Percentiles rank a stretch among this genome's conserved stretches.
Conservation (phyloP, 64 coral and sea anemone species). For the Actinia tenebrosa region DNA sequence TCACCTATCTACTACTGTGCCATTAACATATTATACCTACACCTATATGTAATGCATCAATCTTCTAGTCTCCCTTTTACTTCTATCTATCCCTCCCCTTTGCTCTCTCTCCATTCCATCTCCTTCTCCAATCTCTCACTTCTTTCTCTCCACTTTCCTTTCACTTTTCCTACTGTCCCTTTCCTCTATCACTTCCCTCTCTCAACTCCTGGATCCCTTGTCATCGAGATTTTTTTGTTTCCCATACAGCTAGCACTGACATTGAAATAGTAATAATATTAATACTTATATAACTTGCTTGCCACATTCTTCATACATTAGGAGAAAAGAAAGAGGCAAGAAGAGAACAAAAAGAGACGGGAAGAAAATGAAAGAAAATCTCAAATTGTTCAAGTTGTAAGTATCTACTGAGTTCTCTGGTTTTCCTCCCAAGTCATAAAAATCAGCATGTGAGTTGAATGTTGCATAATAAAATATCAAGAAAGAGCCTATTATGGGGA, state of each 20-base stretch:
- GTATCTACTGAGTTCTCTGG: not conserved
- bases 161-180: not conserved
- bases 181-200: not conserved
- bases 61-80: too few relatives aligned
- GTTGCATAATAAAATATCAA: too few relatives aligned
- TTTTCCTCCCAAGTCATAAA: too few relatives aligned
- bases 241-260: not conserved
- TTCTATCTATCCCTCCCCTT: too few relatives aligned
- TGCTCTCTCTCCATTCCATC: too few relatives aligned
- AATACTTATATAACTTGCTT: not conserved
- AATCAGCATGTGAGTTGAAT: too few relatives aligned
- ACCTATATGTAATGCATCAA: too few relatives aligned
- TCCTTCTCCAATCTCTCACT: too few relatives aligned
- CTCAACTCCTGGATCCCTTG: too few relatives aligned
- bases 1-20: too few relatives aligned
- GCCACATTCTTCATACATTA: slow-evolving; percentile 1
- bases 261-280: not conserved
- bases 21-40: not conserved
- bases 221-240: not conserved
- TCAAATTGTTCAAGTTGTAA: slow-evolving; percentile 98
- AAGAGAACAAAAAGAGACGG: slow-evolving; percentile 75
- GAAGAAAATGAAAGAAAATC: slow-evolving; percentile 99
- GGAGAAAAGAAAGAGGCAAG: slow-evolving; percentile 67
- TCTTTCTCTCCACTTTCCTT: not conserved
- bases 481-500: too few relatives aligned